Base-by-base conservation (phyloP, 2,888 invertebrate genomes). In the Entomobrya proxima region DNA sequence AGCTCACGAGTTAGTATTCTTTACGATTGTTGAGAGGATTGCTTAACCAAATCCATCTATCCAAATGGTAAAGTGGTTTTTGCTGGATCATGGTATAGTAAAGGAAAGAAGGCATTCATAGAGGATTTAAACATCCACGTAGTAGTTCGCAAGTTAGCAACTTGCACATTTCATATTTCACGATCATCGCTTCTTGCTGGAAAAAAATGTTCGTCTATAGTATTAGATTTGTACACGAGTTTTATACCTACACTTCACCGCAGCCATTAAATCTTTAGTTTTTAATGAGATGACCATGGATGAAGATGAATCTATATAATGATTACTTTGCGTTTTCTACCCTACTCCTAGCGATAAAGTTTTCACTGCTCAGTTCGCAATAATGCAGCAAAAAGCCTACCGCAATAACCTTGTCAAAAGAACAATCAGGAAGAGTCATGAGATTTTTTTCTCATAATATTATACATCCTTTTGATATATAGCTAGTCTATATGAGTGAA, bases 31-130 rank as follows among this genome's bases (percentile, higher is more conserved):
- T 61, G 3, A 32, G n/a, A n/a, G 15, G 61, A 32, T 61, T 61
- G 61, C 61, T n/a, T 61, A 61, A 61, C 61, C 61, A 61, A n/a
- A n/a, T 61, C 5, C 61, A 61, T 21, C n/a, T n/a, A 52, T 7
- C n/a, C 7, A n/a, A 15, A n/a, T 61, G 30, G 32, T 61, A 1
- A n/a, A 2, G 11, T 3, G n/a, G n/a, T 61, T 61, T 61, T 61
- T 61, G 61, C 24, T 2, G 32, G n/a, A 32, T 30, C 61, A n/a
- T n/a, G 30, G 32, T 18, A 52, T 32, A 32, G 30, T 61, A 27
- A 55, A 55, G 55, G 55, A 27, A 27, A 27, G 27, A 27, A 55
- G 24, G n/a, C n/a, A n/a, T n/a, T n/a, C n/a, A n/a, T n/a, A n/a
- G n/a, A n/a, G n/a, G n/a, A n/a, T n/a, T n/a, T n/a, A n/a, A n/a